Evolutionary conservation across 1,140 invertebrate genomes (phyloP), one percentile per base, ranked within the genome.

Genomic region (Drosophila yakuba): DNA sequence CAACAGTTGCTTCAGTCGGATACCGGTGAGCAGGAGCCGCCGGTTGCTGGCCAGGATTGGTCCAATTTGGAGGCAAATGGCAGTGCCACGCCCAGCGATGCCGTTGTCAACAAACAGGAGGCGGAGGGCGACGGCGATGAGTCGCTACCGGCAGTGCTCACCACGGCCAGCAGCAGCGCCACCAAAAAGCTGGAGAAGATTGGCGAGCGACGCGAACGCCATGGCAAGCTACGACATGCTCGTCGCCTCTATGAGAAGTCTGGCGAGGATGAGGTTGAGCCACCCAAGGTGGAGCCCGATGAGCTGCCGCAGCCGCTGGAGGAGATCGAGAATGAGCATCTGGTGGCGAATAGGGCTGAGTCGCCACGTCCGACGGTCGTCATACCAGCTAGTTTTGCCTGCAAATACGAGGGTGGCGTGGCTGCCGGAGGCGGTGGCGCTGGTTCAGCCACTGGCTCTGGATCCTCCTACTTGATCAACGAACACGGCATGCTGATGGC

Each of bases 401-500:
- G 71, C 71, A 86, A 88, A 2, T 86, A 64, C 64, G 48, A 66
- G 20, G 35, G 47, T 8, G 58, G 44, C 8, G 44, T 35, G 1
- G 45, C 54, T 48, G 52, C 48, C 7, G 68, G 25, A 4, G 43
- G 14, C 2, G 10, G 17, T 3, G 57, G 20, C 2, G n/a, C 20
- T 0, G 45, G 17, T 11, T 15, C 59, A 0, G 67, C 38, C 2
- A 39, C 50, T 12, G 25, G 25, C 25, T 4, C 25, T 17, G 78
- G 64, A 3, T 43, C 60, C 14, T 66, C 77, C 7, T 91, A 91
- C 23, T 41, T 91, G 51, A 75, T 91, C 41, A 91, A 91, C 50
- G 90, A 91, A 59, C 90, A 91, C n/a, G 90, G 90, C 67, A 77
- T 91, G 43, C 44, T 91, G n/a, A 80, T 91, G 86, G 73, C 90